phyloP scores from a whole-genome alignment of 2,888 invertebrate genomes.

The Xanthia icteritia region DNA sequence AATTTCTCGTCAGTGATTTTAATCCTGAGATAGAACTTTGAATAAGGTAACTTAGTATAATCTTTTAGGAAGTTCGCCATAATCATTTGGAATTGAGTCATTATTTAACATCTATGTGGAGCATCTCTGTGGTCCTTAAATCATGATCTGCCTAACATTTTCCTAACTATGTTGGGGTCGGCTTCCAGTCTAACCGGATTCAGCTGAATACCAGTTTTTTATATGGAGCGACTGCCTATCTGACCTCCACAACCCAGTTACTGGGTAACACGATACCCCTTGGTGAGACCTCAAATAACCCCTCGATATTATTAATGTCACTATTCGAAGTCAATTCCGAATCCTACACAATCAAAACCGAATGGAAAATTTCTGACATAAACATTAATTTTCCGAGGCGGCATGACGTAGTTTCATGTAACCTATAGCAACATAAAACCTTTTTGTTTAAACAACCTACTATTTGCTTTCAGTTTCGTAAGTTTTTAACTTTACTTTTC shows the following conservation, averaged over 20 bases:
- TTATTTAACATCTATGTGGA: background rate
- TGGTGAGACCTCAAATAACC: background rate
- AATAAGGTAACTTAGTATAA: background rate
- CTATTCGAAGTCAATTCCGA: background rate
- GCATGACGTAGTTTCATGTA: background rate
- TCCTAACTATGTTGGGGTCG: background rate
- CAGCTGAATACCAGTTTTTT: background rate
- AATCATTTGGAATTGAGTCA: constrained; percentile 1
- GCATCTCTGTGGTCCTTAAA: background rate
- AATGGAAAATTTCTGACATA: background rate
- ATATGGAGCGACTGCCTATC: too few relatives aligned
- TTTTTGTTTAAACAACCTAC: background rate
- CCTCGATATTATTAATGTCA: background rate
- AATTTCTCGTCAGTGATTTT: constrained; percentile 21
- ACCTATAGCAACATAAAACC: background rate
- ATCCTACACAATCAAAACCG: background rate
- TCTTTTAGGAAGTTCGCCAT: background rate
- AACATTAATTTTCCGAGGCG: background rate
- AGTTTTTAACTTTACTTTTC: background rate
- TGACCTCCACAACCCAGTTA: background rate
- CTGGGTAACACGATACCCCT: background rate
- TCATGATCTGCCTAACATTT: background rate
- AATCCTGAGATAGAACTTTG: constrained; percentile 10
- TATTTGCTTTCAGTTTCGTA: constrained; percentile 23
- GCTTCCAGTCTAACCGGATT: background rate